Percentiles rank a stretch among this genome's conserved stretches.
phyloP scores from a whole-genome alignment of 2,888 invertebrate species.

The Thymelicus lineola region DNA sequence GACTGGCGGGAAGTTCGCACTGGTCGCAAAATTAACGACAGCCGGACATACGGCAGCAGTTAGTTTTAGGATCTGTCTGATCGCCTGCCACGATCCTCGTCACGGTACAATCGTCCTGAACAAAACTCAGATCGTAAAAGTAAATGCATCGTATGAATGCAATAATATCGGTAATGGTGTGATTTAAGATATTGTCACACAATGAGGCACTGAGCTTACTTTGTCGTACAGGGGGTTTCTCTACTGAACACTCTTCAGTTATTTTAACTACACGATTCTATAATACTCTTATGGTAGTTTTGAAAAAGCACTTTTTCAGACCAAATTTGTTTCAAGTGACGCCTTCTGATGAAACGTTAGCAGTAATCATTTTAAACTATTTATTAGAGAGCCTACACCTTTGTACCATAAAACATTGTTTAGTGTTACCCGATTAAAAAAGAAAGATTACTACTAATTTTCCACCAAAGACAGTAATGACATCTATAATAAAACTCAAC shows the following conservation, averaged over 20 bases:
- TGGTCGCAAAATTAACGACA: constrained; percentile 29
- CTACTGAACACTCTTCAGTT: constrained; percentile 72
- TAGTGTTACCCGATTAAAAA: constrained; percentile 24
- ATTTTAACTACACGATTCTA: constrained; percentile 59
- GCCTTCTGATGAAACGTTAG: constrained; percentile 28
- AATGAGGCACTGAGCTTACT: constrained; percentile 74
- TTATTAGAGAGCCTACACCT: constrained; percentile 20
- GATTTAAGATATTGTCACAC: constrained; percentile 75
- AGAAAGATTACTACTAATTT: constrained; percentile 20
- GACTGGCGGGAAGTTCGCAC: not conserved
- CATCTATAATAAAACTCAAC: constrained; percentile 31
- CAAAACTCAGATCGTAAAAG: constrained; percentile 35
- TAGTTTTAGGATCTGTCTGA: constrained; percentile 33
- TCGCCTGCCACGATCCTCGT: not conserved
- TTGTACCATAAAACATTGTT: constrained; percentile 31
- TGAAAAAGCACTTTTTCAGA: constrained; percentile 77
- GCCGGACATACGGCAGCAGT: constrained; percentile 7
- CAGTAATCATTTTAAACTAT: constrained; percentile 17
- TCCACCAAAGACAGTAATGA: constrained; percentile 21
- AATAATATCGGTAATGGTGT: constrained; percentile 48
- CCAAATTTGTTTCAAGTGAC: constrained; percentile 44
- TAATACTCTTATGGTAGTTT: constrained; percentile 49
- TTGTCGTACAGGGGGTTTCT: constrained; percentile 63
- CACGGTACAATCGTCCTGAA: not conserved
- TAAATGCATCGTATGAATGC: constrained; percentile 33